phyloP scores from a whole-genome alignment of 2,113 vertebrate species.

The Ameiurus melas region DNA sequence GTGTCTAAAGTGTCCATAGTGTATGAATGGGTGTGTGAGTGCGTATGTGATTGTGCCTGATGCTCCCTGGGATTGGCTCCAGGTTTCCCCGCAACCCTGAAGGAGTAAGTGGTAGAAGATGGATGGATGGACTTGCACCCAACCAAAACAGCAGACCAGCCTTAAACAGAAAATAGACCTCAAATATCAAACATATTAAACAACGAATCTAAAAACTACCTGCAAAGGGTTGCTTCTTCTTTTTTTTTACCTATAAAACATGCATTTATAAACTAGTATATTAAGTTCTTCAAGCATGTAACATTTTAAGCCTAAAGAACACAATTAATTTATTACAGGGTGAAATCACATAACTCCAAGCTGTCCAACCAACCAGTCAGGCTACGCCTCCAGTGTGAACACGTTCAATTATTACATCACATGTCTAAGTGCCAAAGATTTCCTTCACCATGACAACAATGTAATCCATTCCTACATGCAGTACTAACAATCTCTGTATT shows the following conservation, averaged over 20 bases:
- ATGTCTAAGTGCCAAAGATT: conserved; percentile 39
- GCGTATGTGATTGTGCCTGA: too few relatives aligned
- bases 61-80: too few relatives aligned
- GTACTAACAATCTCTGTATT: conserved; percentile 8
- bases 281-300: conserved; percentile 4
- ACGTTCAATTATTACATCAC: conserved; percentile 48
- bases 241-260: not conserved
- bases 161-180: not conserved
- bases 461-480: conserved; percentile 36
- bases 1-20: too few relatives aligned
- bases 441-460: conserved; percentile 57
- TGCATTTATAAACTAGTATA: not conserved
- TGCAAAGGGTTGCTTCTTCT: not conserved
- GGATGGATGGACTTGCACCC: too few relatives aligned
- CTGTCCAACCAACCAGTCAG: conserved; percentile 2
- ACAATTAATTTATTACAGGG: conserved; percentile 4
- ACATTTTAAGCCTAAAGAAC: not conserved
- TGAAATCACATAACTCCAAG: conserved; percentile 23
- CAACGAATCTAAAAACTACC: not conserved
- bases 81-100: too few relatives aligned
- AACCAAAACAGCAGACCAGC: not conserved
- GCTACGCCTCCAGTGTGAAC: conserved; percentile 32
- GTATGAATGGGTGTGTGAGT: too few relatives aligned
- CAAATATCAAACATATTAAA: not conserved
- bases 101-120: too few relatives aligned